A percentile compares a stretch with the other conserved stretches of the same genome.
Conservation (phyloP, 53 echinoderm and acorn worm genomes). For the Holothuria leucospilota region DNA sequence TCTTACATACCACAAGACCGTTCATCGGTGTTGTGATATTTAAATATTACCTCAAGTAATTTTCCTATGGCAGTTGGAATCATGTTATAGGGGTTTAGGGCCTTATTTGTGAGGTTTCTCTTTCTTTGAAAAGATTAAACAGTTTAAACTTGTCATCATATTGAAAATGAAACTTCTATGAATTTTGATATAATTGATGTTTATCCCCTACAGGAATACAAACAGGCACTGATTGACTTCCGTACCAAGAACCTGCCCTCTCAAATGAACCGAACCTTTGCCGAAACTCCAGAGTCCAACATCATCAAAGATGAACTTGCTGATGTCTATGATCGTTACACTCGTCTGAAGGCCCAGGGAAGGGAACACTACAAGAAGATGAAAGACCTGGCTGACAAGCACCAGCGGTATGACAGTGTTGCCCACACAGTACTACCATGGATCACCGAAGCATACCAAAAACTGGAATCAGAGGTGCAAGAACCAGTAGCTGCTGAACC, state of each 20-base stretch:
- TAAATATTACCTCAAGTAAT: too few relatives aligned
- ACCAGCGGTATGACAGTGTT: slow-evolving; percentile 82
- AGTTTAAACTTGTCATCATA: not conserved
- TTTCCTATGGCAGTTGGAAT: too few relatives aligned
- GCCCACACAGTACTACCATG: slow-evolving; percentile 86
- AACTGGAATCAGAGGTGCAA: slow-evolving; percentile 82
- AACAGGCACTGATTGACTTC: slow-evolving; percentile 78
- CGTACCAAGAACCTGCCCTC: slow-evolving; percentile 78
- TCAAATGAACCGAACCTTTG: slow-evolving; percentile 88
- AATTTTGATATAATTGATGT: too few relatives aligned
- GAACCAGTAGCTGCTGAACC: slow-evolving; percentile 96
- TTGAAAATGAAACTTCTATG: too few relatives aligned
- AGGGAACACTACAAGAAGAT: slow-evolving; percentile 79
- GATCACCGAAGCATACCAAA: slow-evolving; percentile 79
- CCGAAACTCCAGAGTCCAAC: slow-evolving; percentile 91
- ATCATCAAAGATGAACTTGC: slow-evolving; percentile 90
- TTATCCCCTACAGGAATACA: slow-evolving; percentile 70
- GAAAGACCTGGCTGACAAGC: slow-evolving; percentile 88
- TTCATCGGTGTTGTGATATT: too few relatives aligned
- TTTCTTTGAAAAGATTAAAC: too few relatives aligned
- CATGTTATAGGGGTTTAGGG: too few relatives aligned
- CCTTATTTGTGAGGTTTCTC: too few relatives aligned
- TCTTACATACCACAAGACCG: too few relatives aligned
- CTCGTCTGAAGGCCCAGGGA: slow-evolving; percentile 75
- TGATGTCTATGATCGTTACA: slow-evolving; percentile 95